phyloP scores from a whole-genome alignment of 92 coral and sea anemone species.

The Epizoanthus fatuus region DNA sequence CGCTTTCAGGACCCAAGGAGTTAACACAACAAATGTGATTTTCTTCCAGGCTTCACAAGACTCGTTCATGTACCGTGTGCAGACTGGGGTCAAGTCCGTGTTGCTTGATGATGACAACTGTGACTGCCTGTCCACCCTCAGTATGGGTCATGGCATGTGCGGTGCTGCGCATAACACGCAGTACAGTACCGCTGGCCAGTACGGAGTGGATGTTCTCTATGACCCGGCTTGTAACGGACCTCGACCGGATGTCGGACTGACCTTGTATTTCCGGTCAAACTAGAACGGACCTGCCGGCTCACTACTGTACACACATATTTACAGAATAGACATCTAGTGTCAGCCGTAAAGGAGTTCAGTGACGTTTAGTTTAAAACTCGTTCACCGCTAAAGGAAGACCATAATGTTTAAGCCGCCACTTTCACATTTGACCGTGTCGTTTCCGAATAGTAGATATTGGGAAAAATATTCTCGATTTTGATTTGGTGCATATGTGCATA shows the following conservation, averaged over 20 bases:
- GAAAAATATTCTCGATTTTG: too few relatives aligned
- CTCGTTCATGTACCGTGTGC: constrained; percentile 83
- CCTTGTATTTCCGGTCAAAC: constrained; percentile 73
- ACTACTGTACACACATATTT: too few relatives aligned
- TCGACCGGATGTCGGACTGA: constrained; percentile 76
- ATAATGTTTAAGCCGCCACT: too few relatives aligned
- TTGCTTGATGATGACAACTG: constrained; percentile 86
- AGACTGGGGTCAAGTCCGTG: constrained; percentile 81
- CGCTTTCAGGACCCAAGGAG: too few relatives aligned
- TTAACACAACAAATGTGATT: background rate
- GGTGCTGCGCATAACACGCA: constrained; percentile 52
- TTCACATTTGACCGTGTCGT: too few relatives aligned
- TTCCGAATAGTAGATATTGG: too few relatives aligned
- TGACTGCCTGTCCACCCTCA: constrained; percentile 74
- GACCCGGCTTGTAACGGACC: constrained; percentile 79
- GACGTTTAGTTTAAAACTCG: too few relatives aligned
- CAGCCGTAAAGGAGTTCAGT: too few relatives aligned
- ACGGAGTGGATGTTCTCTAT: constrained; percentile 80
- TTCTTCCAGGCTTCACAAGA: constrained; percentile 50
- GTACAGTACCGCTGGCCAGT: constrained; percentile 70
- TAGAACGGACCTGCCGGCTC: constrained; percentile 6
- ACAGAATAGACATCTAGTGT: too few relatives aligned
- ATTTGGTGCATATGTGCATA: too few relatives aligned
- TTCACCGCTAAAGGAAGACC: too few relatives aligned
- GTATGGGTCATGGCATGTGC: constrained; percentile 85